Percentiles rank a stretch among this genome's conserved stretches.
Conservation (phyloP, 2,113 vertebrate genomes). For the Cinclus cinclus region DNA sequence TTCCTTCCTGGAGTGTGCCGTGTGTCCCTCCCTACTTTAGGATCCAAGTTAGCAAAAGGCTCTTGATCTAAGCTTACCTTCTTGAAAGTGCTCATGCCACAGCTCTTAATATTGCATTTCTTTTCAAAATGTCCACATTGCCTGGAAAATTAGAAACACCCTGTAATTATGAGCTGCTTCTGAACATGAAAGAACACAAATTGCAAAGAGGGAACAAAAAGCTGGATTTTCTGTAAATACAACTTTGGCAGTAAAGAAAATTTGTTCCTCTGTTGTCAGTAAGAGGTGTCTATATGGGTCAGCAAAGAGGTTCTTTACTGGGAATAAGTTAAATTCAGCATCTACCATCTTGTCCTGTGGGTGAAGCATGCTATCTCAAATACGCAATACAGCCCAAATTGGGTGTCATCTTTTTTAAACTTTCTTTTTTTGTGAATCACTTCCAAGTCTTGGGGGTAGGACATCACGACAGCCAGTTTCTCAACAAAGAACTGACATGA, state of each 20-base stretch:
- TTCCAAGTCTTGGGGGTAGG: constrained; percentile 34
- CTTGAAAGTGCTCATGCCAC: not conserved
- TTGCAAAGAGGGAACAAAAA: not conserved
- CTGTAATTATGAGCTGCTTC: not conserved
- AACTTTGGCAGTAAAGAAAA: not conserved
- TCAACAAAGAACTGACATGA: constrained; percentile 58
- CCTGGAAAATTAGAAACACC: constrained; percentile 11
- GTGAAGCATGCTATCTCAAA: constrained; percentile 48
- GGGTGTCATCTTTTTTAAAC: constrained; percentile 55
- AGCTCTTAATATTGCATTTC: not conserved
- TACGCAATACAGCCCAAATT: constrained; percentile 35
- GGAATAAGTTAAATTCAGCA: constrained; percentile 65
- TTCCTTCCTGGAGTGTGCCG: not conserved
- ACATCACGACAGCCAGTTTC: constrained; percentile 40
- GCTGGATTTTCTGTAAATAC: constrained; percentile 9
- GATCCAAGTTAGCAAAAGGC: not conserved
- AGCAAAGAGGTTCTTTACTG: constrained; percentile 33
- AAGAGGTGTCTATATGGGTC: constrained; percentile 58
- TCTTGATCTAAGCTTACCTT: not conserved
- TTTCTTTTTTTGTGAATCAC: constrained; percentile 42
- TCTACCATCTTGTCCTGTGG: constrained; percentile 63
- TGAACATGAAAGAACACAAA: not conserved
- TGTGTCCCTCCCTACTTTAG: not conserved
- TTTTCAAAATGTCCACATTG: not conserved
- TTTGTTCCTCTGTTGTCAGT: constrained; percentile 37